Percentiles rank a stretch among this genome's conserved stretches.
Conservation (phyloP, 2,888 invertebrate species). For the Meganola albula region DNA sequence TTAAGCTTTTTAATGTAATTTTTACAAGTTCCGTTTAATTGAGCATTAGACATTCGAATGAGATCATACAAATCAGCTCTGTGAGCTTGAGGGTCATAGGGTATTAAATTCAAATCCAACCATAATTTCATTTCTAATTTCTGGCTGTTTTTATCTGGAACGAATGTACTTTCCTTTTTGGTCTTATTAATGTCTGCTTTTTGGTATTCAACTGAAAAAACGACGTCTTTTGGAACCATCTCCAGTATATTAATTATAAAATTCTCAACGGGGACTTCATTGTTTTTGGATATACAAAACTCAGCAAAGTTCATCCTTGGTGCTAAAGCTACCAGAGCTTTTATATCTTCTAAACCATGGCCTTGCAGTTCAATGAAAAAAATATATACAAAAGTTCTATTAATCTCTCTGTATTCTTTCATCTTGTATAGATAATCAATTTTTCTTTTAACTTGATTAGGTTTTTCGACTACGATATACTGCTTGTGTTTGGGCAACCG, state of each 20-base stretch:
- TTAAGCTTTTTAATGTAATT: not conserved
- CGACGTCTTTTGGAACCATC: not conserved
- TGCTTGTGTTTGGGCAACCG: slow-evolving; percentile 18
- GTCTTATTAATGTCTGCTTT: too few species aligned
- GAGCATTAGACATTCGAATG: not conserved
- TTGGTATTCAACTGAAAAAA: not conserved
- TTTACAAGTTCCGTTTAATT: not conserved
- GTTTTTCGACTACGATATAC: slow-evolving; percentile 25
- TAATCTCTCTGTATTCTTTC: slow-evolving; percentile 15
- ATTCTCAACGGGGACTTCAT: too few species aligned
- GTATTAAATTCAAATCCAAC: not conserved
- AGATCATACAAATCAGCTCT: not conserved
- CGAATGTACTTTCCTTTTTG: not conserved
- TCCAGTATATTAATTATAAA: not conserved
- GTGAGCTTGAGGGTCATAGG: slow-evolving; percentile 1
- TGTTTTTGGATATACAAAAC: not conserved
- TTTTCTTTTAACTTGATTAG: slow-evolving; percentile 15
- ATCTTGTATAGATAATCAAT: slow-evolving; percentile 26
- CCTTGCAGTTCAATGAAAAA: too few species aligned
- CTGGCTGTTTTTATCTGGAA: not conserved
- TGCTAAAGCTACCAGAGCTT: not conserved
- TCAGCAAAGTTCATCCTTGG: not conserved
- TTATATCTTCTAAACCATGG: too few species aligned
- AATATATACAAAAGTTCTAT: slow-evolving; percentile 12
- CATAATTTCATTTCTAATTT: not conserved